Evolutionary conservation across 2,113 vertebrate genomes (phyloP), one percentile per base, ranked within the genome.

Genomic region (Polypterus senegalus): DNA sequence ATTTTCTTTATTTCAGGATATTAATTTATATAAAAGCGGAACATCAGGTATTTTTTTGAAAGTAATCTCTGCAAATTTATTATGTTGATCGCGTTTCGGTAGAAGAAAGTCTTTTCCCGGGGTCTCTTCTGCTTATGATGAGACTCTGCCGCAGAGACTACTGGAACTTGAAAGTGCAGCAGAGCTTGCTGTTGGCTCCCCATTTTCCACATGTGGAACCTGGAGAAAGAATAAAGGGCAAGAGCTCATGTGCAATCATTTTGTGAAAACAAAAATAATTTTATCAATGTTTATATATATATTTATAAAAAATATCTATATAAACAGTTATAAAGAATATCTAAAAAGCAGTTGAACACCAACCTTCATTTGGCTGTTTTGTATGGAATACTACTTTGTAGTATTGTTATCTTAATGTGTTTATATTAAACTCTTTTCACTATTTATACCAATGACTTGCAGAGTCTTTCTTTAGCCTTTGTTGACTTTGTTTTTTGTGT

Each of bases 121-220:
- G 79, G 78, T 81, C 81, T 74, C 77, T 78, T 75, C 83, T 76
- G 74, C 80, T 83, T 82, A 77, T 75, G 27, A 27, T 27, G 89
- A 86, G 87, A 90, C 89, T 88, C 83, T 60, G 81, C 77, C 83
- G 76, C 83, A 74, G 84, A 91, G 84, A 93, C 91, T 88, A 85
- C 86, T 80, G 83, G 76, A 49, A 78, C 79, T 86, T 84, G 84
- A 85, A 88, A 83, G 86, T 79, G 75, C 86, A 86, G 27, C 27
- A 85, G 78, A 84, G 85, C 79, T 81, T 74, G 80, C 83, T 82
- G 74, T 81, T 80, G 82, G 65, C 58, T 7, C 54, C 64, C 27
- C 27, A 27, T 27, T 27, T 27, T 27, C 27, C 27, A 27, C 27
- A 27, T 27, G 1, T 2, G 27, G 27, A 27, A 27, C 27, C 27